A percentile compares a stretch with the other conserved stretches of the same genome.
Evolutionary conservation across 2,888 invertebrate genomes (phyloP).

Genomic region (Diarsia mendica): DNA sequence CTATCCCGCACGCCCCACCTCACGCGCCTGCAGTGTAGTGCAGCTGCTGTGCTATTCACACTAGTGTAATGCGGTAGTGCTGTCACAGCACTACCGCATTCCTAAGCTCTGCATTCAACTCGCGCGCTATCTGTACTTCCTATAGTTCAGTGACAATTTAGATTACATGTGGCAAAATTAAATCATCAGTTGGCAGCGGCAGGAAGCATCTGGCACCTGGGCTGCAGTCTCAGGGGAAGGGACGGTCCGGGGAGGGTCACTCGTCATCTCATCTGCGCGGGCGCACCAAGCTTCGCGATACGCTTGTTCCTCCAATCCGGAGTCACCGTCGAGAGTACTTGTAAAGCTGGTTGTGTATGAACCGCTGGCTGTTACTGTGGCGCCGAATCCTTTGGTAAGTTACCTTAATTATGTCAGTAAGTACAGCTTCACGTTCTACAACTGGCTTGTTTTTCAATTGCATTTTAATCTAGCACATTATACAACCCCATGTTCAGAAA

Average conservation of each 20-base stretch:
- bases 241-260: slow-evolving; percentile 79
- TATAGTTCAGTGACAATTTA: too few species aligned
- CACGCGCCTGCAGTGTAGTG: too few species aligned
- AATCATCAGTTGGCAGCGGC: slow-evolving; percentile 85
- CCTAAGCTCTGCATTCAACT: too few species aligned
- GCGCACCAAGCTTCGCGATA: slow-evolving; percentile 92
- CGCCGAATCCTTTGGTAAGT: slow-evolving; percentile 92
- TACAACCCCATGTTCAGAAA: neutral
- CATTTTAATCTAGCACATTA: neutral
- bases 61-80: too few species aligned
- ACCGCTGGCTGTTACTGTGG: slow-evolving; percentile 91
- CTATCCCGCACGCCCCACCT: too few species aligned
- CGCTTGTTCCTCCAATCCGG: slow-evolving; percentile 93
- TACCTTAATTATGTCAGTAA: neutral
- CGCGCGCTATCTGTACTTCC: too few species aligned
- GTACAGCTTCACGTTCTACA: neutral
- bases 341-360: slow-evolving; percentile 92
- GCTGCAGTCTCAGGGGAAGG: slow-evolving; percentile 79
- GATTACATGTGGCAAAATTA: slow-evolving; percentile 27
- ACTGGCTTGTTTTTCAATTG: neutral
- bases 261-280: slow-evolving; percentile 90
- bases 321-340: slow-evolving; percentile 91
- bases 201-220: slow-evolving; percentile 84
- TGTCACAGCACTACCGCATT: too few species aligned
- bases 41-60: too few species aligned